Conservation (phyloP, 2,797 vertebrate genomes). For the Petrocephalus schoutedeni region DNA sequence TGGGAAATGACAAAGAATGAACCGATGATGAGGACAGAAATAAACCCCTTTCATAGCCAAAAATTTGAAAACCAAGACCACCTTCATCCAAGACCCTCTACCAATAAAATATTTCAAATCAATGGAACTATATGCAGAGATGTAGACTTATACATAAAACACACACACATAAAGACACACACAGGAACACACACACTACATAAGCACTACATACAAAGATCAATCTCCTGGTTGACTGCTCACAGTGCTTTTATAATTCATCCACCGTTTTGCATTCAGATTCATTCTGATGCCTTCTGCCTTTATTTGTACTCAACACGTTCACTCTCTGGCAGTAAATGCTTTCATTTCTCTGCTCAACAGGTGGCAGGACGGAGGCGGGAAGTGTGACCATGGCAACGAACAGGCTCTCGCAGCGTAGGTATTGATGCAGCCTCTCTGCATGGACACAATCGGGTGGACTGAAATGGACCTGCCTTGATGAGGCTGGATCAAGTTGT, state of each 20-base stretch:
- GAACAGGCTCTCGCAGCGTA: constrained; percentile 37
- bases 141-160: background rate
- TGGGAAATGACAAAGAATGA: background rate
- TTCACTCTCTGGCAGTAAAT: constrained; percentile 41
- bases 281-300: constrained; percentile 37
- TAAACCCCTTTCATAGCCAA: background rate
- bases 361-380: constrained; percentile 63
- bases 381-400: constrained; percentile 65
- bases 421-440: constrained; percentile 28
- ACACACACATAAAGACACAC: constrained; percentile 29
- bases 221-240: background rate
- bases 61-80: background rate
- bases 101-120: background rate
- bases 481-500: background rate
- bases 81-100: background rate
- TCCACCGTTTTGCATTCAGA: constrained; percentile 18
- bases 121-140: background rate
- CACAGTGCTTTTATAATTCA: background rate
- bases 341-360: constrained; percentile 57
- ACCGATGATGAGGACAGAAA: background rate
- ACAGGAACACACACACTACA: constrained; percentile 13
- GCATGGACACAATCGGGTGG: constrained; percentile 4
- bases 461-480: background rate
- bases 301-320: constrained; percentile 34
- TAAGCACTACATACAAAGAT: background rate